Percentiles rank a stretch among this genome's conserved stretches.
Conservation (phyloP, 2,797 vertebrate genomes). For the Epinephelus malabaricus region DNA sequence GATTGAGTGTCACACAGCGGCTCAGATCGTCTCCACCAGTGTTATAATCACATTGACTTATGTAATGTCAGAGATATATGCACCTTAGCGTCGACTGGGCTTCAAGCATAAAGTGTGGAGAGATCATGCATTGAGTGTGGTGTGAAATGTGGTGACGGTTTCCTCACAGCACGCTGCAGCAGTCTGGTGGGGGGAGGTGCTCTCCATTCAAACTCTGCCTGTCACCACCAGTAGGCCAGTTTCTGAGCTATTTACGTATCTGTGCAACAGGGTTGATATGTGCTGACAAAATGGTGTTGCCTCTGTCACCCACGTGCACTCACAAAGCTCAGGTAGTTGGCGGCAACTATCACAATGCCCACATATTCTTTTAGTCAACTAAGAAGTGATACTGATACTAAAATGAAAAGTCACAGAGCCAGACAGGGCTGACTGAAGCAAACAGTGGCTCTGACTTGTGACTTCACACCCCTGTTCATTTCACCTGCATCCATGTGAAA, state of each 20-base stretch:
- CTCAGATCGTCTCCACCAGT: accelerated
- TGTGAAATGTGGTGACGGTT: conserved; percentile 43
- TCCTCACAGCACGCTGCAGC: conserved; percentile 47
- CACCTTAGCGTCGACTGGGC: too few relatives aligned
- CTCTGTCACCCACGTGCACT: neutral
- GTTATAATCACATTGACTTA: neutral
- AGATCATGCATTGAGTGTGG: neutral
- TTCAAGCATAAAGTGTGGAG: neutral
- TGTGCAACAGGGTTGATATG: conserved; percentile 4
- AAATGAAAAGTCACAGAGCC: neutral
- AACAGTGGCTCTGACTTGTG: neutral
- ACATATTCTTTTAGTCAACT: neutral
- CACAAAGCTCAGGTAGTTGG: neutral
- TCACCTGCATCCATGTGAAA: neutral
- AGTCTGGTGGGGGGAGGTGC: conserved; percentile 72
- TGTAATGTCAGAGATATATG: too few relatives aligned
- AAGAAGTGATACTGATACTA: neutral
- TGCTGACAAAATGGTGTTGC: conserved; percentile 6
- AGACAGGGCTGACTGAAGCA: neutral
- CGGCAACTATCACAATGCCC: neutral
- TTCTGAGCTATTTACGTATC: conserved; percentile 35
- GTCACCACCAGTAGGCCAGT: conserved; percentile 27
- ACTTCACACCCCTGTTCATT: neutral
- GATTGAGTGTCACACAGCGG: neutral
- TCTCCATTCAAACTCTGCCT: conserved; percentile 66